Percentiles rank a stretch among this genome's conserved stretches.
phyloP scores from a whole-genome alignment of 2,888 invertebrate genomes.

The Serripes groenlandicus region DNA sequence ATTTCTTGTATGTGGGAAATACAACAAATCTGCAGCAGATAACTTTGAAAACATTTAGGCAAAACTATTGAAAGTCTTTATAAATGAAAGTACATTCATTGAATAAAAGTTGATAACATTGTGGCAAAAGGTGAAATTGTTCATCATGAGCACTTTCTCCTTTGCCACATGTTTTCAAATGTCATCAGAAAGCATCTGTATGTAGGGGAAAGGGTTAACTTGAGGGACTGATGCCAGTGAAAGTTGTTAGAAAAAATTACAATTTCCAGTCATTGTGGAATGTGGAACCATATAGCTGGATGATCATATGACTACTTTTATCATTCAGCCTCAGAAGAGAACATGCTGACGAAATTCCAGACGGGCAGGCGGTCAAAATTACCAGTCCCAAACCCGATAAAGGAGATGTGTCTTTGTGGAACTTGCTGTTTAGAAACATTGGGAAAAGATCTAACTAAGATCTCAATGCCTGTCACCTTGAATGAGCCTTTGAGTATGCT shows the following conservation, averaged over 20 bases:
- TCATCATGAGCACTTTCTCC: not conserved
- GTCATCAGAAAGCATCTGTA: not conserved
- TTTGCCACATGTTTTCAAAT: not conserved
- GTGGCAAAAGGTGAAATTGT: not conserved
- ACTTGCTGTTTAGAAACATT: constrained; percentile 92
- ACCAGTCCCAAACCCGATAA: constrained; percentile 90
- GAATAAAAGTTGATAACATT: not conserved
- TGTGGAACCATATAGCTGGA: too few species aligned
- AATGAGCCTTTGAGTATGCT: constrained; percentile 94
- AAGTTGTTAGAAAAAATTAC: too few species aligned
- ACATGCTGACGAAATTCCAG: constrained; percentile 75
- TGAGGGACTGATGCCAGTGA: too few species aligned
- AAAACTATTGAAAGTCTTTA: too few species aligned
- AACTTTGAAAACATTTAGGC: too few species aligned
- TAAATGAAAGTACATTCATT: too few species aligned
- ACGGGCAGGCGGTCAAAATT: constrained; percentile 90
- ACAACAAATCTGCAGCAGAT: too few species aligned
- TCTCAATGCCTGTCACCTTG: constrained; percentile 94
- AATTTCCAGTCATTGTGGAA: too few species aligned
- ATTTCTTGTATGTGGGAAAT: too few species aligned
- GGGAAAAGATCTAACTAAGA: constrained; percentile 94
- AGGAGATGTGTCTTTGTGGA: constrained; percentile 90
- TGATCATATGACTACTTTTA: too few species aligned
- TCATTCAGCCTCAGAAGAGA: constrained; percentile 76
- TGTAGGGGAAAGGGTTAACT: not conserved